Conservation (phyloP, 2,888 invertebrate species). For the Protula sp. region DNA sequence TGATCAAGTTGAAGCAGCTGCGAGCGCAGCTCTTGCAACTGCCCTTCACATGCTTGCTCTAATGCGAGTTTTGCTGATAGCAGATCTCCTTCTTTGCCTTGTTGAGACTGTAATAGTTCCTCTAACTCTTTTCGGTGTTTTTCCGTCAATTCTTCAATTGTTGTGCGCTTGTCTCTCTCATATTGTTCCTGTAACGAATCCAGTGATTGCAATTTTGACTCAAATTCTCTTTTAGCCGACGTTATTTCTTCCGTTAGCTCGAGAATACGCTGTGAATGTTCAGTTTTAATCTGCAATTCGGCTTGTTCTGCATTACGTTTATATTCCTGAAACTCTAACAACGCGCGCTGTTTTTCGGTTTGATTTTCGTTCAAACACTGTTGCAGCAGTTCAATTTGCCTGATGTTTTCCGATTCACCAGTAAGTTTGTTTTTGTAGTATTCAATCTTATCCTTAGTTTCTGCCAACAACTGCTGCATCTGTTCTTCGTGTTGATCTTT, state of each 20-base stretch:
- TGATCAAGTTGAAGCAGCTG: conserved; percentile 25
- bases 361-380: conserved; percentile 33
- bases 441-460: conserved; percentile 42
- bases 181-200: conserved; percentile 32
- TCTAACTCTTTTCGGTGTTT: conserved; percentile 39
- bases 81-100: conserved; percentile 34
- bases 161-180: conserved; percentile 35
- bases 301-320: conserved; percentile 34
- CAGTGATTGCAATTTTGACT: conserved; percentile 39
- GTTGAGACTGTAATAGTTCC: conserved; percentile 29
- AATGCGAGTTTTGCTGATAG: conserved; percentile 33
- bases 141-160: conserved; percentile 32
- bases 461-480: conserved; percentile 43
- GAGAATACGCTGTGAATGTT: conserved; percentile 39
- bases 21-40: conserved; percentile 33
- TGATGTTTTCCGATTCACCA: not conserved
- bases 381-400: conserved; percentile 33
- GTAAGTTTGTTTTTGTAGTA: conserved; percentile 25
- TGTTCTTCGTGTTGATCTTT: conserved; percentile 51
- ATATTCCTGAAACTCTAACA: conserved; percentile 34
- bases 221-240: conserved; percentile 42
- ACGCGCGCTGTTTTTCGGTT: conserved; percentile 29
- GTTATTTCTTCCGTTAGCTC: conserved; percentile 44
- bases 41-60: conserved; percentile 34
- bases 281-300: conserved; percentile 35